phyloP scores from a whole-genome alignment of 2,113 vertebrate species.

The Strigops habroptila region DNA sequence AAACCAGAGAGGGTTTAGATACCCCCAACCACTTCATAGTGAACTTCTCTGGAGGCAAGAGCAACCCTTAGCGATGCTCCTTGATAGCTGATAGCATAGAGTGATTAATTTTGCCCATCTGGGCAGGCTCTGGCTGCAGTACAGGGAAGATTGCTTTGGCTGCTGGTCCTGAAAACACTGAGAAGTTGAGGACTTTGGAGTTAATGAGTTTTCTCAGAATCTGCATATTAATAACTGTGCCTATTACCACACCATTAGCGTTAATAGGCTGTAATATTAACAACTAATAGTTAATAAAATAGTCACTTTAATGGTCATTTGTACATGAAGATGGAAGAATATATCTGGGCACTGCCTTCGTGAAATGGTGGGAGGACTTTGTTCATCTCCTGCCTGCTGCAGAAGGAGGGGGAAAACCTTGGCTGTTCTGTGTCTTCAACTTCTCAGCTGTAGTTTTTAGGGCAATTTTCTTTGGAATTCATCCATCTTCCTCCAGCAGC shows the following conservation, averaged over 20 bases:
- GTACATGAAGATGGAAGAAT: not conserved
- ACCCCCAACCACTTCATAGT: fast-evolving
- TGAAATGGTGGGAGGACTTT: fast-evolving
- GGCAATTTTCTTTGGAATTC: not conserved
- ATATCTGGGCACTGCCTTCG: not conserved
- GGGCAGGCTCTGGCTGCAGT: not conserved
- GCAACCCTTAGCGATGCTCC: fast-evolving
- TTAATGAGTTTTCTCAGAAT: conserved; percentile 18
- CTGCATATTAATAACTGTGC: conserved; percentile 28
- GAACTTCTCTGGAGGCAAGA: not conserved
- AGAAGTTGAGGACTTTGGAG: not conserved
- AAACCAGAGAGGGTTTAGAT: not conserved
- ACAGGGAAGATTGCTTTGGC: not conserved
- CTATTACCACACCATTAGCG: not conserved
- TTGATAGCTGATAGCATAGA: not conserved
- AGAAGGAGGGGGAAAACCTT: not conserved
- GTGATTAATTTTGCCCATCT: not conserved
- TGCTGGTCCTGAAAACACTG: not conserved
- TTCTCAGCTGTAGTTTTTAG: not conserved
- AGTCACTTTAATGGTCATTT: not conserved
- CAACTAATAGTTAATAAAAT: conserved; percentile 15
- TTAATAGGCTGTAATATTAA: not conserved
- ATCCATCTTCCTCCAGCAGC: fast-evolving
- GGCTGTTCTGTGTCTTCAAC: not conserved
- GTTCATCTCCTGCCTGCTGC: not conserved